Evolutionary conservation across 2,113 vertebrate species (phyloP), one percentile per base, ranked within the genome.

Genomic region (Entomyzon cyanotis): DNA sequence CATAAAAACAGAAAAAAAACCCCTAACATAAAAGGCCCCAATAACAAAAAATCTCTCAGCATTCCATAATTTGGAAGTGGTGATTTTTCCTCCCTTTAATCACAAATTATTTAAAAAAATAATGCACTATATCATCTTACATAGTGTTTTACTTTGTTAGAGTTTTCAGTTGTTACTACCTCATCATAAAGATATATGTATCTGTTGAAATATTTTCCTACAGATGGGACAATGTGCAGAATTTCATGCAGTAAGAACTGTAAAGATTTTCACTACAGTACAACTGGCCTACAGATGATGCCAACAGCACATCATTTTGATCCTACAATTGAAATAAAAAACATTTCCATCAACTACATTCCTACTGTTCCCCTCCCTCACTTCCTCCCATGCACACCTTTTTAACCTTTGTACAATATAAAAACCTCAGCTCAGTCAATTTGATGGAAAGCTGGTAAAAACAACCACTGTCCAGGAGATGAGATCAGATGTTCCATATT

Each of bases 361-460:
- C 37, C 20, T 69, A 12, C 15, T 41, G 49, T 46, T 87, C n/a
- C 19, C 18, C 18, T 85, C 30, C 13, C 33, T 81, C n/a, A n/a
- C 50, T 60, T 87, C 50, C 27, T 46, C 25, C 42, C 23, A 21
- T 75, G 35, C 19, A 56, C 28, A 82, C 42, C 33, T 94, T 94
- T 93, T 85, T 80, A 94, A 87, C 35, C 89, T 89, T 87, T 70
- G 89, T 74, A 93, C 53, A 92, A 89, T 53, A 91, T 11, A 92
- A 93, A 90, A 97, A 89, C 18, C 23, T 79, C 50, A 86, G 79
- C 62, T 96, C 88, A 92, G 77, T 76, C 94, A 93, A 90, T 93
- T 88, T 96, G 74, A 75, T 91, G 77, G 47, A 94, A 97, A 96
- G 89, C 42, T 94, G 81, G 37, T 94, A 87, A 94, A 96, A 97